A percentile compares a stretch with the other conserved stretches of the same genome.
These are phyloP conservation scores for Eidolon dupreanum DNA, from an alignment of 2,797 vertebrate species.

Conservation along the genomic window DNA sequence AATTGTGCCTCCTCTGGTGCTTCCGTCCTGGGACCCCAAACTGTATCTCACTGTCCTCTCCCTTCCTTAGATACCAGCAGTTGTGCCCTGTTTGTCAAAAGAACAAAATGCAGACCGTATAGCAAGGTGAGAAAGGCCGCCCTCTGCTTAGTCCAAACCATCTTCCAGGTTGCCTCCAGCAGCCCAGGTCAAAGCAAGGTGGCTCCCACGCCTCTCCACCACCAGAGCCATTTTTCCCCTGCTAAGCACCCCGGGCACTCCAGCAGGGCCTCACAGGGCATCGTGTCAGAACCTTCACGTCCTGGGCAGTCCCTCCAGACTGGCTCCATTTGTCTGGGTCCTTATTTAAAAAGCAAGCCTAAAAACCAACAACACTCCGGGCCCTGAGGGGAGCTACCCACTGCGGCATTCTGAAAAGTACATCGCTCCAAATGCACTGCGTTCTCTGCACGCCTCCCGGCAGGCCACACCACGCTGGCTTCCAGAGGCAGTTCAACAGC, in stretches of 20 bases:
- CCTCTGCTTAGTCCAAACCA: background rate
- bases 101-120: background rate
- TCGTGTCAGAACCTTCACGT: background rate
- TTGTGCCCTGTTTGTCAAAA: background rate
- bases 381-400: background rate
- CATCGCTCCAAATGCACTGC: background rate
- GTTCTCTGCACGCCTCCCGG: background rate
- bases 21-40: background rate
- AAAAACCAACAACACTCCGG: background rate
- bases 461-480: background rate
- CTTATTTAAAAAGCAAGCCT: background rate
- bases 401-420: background rate
- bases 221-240: background rate
- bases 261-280: background rate
- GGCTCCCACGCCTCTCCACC: background rate
- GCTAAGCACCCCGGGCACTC: too few species aligned
- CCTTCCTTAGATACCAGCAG: background rate
- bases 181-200: background rate
- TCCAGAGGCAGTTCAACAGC: background rate
- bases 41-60: background rate
- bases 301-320: background rate
- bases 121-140: background rate
- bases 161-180: background rate
- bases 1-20: background rate
- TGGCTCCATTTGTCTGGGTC: background rate